phyloP scores from a whole-genome alignment of 2,113 vertebrate species.

The Dicerorhinus sumatrensis region DNA sequence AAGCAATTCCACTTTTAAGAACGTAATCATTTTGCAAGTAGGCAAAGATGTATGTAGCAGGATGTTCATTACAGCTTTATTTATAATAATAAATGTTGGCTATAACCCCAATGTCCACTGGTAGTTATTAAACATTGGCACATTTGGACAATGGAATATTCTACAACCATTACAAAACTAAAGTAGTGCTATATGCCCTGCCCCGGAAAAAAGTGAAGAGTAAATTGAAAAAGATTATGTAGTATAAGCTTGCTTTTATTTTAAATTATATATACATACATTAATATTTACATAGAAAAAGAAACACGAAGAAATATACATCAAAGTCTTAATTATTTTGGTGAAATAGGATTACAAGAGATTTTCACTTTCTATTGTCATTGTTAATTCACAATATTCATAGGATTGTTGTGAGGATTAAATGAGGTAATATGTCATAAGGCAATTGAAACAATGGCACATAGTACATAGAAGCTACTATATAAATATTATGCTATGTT shows the following conservation, averaged over 20 bases:
- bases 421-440: constrained; percentile 7
- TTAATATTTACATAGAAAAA: background rate
- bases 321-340: constrained; percentile 24
- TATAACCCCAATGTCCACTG: background rate
- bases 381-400: constrained; percentile 43
- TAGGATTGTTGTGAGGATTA: background rate
- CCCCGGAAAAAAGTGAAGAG: constrained; percentile 27
- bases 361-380: constrained; percentile 10
- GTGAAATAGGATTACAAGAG: background rate
- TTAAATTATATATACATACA: background rate
- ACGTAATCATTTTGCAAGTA: background rate
- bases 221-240: constrained; percentile 31
- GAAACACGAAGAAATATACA: background rate
- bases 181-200: background rate
- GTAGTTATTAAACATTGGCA: constrained; percentile 2
- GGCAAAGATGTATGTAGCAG: background rate
- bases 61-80: constrained; percentile 34
- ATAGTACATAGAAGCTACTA: background rate
- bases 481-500: background rate
- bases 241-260: background rate
- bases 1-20: background rate
- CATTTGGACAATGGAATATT: constrained; percentile 41
- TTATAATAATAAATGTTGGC: constrained; percentile 7
- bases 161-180: constrained; percentile 1
- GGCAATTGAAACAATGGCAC: background rate